Evolutionary conservation across 2,797 vertebrate genomes (phyloP), one percentile per base, ranked within the genome.

Genomic region (Lophotriccus pileatus): DNA sequence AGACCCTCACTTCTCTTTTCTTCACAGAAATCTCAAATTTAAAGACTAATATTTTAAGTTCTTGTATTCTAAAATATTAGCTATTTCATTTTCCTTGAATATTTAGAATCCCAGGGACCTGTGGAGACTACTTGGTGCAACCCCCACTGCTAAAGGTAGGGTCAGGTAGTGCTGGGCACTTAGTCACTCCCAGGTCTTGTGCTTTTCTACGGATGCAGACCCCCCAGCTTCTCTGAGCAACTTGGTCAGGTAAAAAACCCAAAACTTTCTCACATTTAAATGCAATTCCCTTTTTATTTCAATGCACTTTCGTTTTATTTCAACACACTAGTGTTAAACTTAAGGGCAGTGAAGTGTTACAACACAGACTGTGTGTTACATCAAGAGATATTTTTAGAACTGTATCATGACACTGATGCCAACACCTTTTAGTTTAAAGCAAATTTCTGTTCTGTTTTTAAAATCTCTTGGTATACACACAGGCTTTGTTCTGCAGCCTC

Each of bases 181-280:
- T 43, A 41, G 28, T 7, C 1, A 1, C 9, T 25, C 23, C 25
- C 1, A 2, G 6, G 4, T 23, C n/a, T 39, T 68, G 23, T 3
- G 2, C 12, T 32, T 25, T 10, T 55, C 49, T 23, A 44, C 44
- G 39, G 34, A 44, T 13, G 17, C 25, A 68, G 46, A 73, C 8
- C 11, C 20, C 44, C n/a, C 22, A 72, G 36, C 27, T 72, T 53
- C 5, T 17, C 21, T 24, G 34, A 23, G 28, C 12, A 87, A 52
- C 32, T 68, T 53, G 6, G 36, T 69, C 20, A 44, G 36, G n/a
- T 24, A 50, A 59, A 63, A 23, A 28, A 1, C 12, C 20, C 28
- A 5, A 30, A n/a, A 13, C 41, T 8, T 9, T 72, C 46, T 55
- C 9, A 19, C 21, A 50, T 19, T 70, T 34, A 75, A 67, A 68